Base-by-base conservation (phyloP, 2,113 vertebrate species). In the Nycticorax nycticorax region DNA sequence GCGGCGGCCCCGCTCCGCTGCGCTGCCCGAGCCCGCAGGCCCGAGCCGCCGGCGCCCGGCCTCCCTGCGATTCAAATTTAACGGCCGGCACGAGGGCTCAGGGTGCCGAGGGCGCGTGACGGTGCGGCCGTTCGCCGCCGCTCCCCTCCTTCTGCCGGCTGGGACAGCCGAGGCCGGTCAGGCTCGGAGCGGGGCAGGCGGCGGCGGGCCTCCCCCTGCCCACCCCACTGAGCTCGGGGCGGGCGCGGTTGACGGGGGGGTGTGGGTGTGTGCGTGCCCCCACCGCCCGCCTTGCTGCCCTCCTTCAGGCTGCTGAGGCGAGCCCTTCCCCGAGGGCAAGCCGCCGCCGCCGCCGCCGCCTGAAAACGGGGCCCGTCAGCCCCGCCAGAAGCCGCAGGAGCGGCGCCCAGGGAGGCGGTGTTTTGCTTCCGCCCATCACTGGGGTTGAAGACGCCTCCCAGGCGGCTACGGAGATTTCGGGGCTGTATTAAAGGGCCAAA, bases 391-490 rank as follows among this genome's bases (percentile, higher is more conserved):
- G 28, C 22, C 28, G 23, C 22, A 1, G 78, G 18, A 3, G 39
- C 30, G 41, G 39, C 32, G 17, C 8, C 12, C 20, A 1, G 18
- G 9, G 5, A 13, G 7, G 14, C 2, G 26, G 50, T 1, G 60
- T 1, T 23, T 3, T 7, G 85, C 63, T n/a, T 8, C 81, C 24
- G 53, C 72, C 69, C 62, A 0, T 11, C 33, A 22, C 62, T 3
- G 66, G 12, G 64, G 3, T 7, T 9, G 45, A 1, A 4, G 23
- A 2, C 47, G 57, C 67, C 67, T 22, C 24, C 39, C 50, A 0
- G 30, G 17, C 23, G 2, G 19, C 35, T 0, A 45, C 39, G 0
- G 48, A 2, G 69, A 3, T 6, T 21, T 1, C 12, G 50, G 47
- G 6, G 0, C 35, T 3, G 33, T 1, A 5, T 11, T 10, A 3